Conservation (phyloP, 2,113 vertebrate genomes). For the Macrotis lagotis region DNA sequence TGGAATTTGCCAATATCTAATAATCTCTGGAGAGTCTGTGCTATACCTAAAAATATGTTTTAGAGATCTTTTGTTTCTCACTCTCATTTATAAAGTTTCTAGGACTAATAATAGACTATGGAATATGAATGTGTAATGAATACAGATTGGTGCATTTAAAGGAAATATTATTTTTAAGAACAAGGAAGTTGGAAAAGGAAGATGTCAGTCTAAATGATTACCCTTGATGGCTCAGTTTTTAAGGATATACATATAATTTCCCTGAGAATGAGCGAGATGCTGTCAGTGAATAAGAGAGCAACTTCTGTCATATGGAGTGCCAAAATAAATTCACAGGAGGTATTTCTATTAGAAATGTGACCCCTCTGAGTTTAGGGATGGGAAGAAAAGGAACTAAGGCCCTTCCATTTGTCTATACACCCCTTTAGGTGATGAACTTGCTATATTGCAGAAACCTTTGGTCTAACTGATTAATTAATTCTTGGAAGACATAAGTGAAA, state of each 20-base stretch:
- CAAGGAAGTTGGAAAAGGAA: conserved; percentile 14
- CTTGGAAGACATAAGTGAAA: conserved; percentile 41
- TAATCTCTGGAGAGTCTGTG: neutral
- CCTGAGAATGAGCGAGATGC: neutral
- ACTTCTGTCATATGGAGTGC: conserved; percentile 27
- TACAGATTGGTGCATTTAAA: conserved; percentile 28
- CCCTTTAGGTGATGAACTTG: conserved; percentile 10
- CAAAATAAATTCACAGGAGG: conserved; percentile 27
- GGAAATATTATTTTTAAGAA: conserved; percentile 30
- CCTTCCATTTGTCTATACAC: conserved; percentile 26
- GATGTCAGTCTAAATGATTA: conserved; percentile 29
- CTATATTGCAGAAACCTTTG: conserved; percentile 38
- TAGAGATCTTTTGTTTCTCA: conserved; percentile 1
- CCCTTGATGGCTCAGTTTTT: conserved; percentile 3
- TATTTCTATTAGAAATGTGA: conserved; percentile 37
- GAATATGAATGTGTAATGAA: conserved; percentile 14
- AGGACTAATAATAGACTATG: conserved; percentile 20
- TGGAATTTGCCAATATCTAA: conserved; percentile 13
- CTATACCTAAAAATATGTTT: neutral
- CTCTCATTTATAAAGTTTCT: neutral
- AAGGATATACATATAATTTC: conserved; percentile 16
- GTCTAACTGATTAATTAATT: conserved; percentile 35
- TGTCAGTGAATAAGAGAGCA: conserved; percentile 17
- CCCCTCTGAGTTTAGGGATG: neutral
- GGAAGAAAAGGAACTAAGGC: neutral